Percentiles rank a stretch among this genome's conserved stretches.
These are phyloP conservation scores for Sapajus apella DNA, from an alignment of 2,113 vertebrate species.

Conservation along the genomic window DNA sequence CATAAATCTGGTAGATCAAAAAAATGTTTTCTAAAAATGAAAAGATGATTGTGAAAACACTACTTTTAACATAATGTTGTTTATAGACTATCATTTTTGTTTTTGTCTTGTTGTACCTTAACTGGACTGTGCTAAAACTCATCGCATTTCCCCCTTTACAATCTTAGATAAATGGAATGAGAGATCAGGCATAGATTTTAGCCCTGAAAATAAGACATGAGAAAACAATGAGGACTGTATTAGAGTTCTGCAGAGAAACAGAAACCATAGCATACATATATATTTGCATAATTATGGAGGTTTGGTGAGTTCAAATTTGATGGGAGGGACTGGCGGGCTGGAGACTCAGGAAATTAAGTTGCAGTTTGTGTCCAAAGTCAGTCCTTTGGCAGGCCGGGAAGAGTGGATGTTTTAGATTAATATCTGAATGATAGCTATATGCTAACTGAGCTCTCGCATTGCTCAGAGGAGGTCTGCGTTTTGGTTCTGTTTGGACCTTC, in stretches of 20 bases:
- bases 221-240: neutral
- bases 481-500: neutral
- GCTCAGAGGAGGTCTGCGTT: neutral
- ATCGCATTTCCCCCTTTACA: neutral
- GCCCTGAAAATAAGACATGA: neutral
- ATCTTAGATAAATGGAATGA: neutral
- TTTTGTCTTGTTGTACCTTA: neutral
- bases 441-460: neutral
- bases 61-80: neutral
- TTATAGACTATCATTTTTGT: neutral
- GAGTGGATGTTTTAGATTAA: neutral
- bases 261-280: neutral
- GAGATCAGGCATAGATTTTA: neutral
- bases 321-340: no score
- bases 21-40: neutral
- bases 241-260: neutral
- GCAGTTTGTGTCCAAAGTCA: neutral
- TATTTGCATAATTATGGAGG: neutral
- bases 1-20: neutral
- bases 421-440: no score
- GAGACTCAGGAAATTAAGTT: neutral
- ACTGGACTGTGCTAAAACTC: neutral
- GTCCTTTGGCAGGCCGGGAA: neutral
- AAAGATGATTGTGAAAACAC: neutral
- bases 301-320: neutral